Evolutionary conservation across 2,888 invertebrate genomes (phyloP).

Genomic region (Polyploca ridens): DNA sequence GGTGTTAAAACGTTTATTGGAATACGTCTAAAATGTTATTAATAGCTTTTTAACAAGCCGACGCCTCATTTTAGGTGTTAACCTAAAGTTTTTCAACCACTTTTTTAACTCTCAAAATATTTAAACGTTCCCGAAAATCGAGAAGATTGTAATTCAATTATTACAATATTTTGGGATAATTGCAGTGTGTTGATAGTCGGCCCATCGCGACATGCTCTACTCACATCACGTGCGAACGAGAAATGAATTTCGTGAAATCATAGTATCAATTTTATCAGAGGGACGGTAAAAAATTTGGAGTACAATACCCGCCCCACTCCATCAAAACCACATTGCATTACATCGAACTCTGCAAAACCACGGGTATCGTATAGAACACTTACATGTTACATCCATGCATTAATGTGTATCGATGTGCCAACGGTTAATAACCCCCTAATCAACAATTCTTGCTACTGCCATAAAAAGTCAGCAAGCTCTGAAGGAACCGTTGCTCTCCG

Average conservation of each 20-base stretch:
- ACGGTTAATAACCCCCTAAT: conserved; percentile 68
- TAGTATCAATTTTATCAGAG: conserved; percentile 36
- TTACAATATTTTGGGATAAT: conserved; percentile 43
- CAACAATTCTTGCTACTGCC: conserved; percentile 66
- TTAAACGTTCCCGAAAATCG: conserved; percentile 27
- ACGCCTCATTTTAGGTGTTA: conserved; percentile 68
- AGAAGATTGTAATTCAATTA: conserved; percentile 49
- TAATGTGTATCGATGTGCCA: conserved; percentile 34
- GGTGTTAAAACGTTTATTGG: conserved; percentile 84
- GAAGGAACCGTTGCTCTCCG: conserved; percentile 72
- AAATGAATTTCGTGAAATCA: conserved; percentile 30
- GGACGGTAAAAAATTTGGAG: conserved; percentile 9
- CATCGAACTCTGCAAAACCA: conserved; percentile 32
- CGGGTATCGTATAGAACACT: conserved; percentile 24
- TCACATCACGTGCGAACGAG: conserved; percentile 18
- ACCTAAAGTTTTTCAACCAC: conserved; percentile 53
- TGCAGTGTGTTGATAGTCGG: conserved; percentile 40
- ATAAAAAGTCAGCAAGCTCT: conserved; percentile 65
- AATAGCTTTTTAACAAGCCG: conserved; percentile 83
- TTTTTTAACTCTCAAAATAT: conserved; percentile 36
- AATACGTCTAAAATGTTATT: conserved; percentile 78
- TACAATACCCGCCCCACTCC: conserved; percentile 24
- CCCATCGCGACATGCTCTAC: conserved; percentile 21
- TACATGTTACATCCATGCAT: conserved; percentile 44
- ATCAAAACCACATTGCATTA: conserved; percentile 21